Conservation (phyloP, 1,140 invertebrate genomes). For the Pentalonia nigronervosa region DNA sequence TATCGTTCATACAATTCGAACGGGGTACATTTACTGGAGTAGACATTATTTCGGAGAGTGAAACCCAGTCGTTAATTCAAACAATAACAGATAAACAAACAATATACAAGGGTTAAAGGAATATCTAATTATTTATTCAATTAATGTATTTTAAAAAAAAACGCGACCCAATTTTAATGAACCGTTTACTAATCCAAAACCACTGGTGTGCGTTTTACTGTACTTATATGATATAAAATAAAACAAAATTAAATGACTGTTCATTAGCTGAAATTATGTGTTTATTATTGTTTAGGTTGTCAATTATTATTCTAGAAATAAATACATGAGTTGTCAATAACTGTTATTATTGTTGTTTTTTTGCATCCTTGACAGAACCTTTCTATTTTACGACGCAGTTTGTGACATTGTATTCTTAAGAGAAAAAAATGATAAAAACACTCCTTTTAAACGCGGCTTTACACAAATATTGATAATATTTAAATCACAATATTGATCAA, state of each 20-base stretch:
- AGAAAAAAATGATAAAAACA: neutral
- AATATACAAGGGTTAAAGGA: conserved; percentile 40
- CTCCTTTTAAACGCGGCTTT: neutral
- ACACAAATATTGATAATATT: neutral
- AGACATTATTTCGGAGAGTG: neutral
- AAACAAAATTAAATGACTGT: conserved; percentile 49
- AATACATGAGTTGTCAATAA: conserved; percentile 55
- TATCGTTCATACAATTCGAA: neutral
- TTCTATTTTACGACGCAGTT: neutral
- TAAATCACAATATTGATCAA: conserved; percentile 18
- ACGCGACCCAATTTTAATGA: neutral
- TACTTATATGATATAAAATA: conserved; percentile 25
- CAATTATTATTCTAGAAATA: conserved; percentile 58
- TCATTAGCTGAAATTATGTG: conserved; percentile 48
- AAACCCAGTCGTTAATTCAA: neutral
- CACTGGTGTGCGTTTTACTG: neutral
- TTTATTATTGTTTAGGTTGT: conserved; percentile 57
- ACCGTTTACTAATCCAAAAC: neutral
- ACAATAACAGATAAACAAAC: neutral
- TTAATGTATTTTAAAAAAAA: conserved; percentile 1
- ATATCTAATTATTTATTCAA: conserved; percentile 8
- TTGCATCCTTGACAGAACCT: neutral
- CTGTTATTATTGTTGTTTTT: conserved; percentile 13
- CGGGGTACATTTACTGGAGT: neutral
- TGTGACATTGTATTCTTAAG: neutral